Base-by-base conservation (phyloP, 1,140 invertebrate genomes). In the Calosoma granatense region DNA sequence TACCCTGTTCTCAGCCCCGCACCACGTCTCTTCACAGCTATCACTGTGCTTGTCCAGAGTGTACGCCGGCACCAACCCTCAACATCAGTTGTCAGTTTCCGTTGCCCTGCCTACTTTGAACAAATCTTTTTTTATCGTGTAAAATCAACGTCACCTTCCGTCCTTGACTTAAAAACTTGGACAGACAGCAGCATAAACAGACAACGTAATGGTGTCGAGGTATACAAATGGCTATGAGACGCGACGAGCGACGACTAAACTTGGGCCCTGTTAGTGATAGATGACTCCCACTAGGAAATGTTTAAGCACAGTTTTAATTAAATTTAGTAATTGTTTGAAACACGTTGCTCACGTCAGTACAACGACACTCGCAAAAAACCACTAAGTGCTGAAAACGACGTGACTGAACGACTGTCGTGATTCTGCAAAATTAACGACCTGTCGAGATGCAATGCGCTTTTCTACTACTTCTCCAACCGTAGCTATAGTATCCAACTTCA, bases 341-440 rank as follows among this genome's bases (percentile, higher is more conserved):
- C 59, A 51, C 54, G 58, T 22, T 41, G 22, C 22, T 12, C 51
- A 55, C 39, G 56, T 53, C 52, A 47, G 41, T 47, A 17, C 17
- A 58, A 61, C 57, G 61, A 65, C 64, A 66, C 56, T 58, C 58
- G 60, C 63, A 63, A 66, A 66, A 65, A 67, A 64, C 64, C 61
- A 58, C 62, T 62, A 66, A 66, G 59, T 62, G 64, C 63, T 65
- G 61, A 55, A 66, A 64, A 57, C 60, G 63, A 64, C 61, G 65
- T 65, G 63, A 64, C 63, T 63, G 65, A 65, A 56, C 63, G 63
- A 66, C 65, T 63, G 65, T 65, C 65, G 65, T 67, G 65, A 67
- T 67, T 67, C 65, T 62, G 63, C 61, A 64, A 67, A 67, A 66
- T 67, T 64, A 66, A 67, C 60, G 63, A 65, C 56, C 63, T 61